These are phyloP conservation scores for Semotilus atromaculatus DNA, from an alignment of 2,797 vertebrate species.

Conservation along the genomic window DNA sequence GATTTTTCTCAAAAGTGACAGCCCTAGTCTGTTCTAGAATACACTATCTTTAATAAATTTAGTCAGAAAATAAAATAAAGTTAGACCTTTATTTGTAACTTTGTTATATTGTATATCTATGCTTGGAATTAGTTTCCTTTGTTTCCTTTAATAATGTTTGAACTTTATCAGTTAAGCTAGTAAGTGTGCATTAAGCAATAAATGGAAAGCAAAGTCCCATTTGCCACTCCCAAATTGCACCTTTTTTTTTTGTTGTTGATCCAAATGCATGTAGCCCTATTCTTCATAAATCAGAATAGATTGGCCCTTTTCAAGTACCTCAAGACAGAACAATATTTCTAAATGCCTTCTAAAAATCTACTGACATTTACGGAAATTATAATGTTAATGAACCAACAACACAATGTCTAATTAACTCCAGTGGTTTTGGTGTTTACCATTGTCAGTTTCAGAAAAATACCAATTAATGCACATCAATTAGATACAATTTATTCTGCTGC, in stretches of 20 bases:
- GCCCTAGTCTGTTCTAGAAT: too few species aligned
- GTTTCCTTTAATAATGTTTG: too few species aligned
- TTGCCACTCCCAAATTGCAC: not conserved
- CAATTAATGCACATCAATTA: not conserved
- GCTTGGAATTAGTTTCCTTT: too few species aligned
- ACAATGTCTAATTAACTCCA: not conserved
- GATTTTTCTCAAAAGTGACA: too few species aligned
- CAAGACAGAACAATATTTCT: not conserved
- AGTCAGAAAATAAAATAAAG: too few species aligned
- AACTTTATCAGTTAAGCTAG: too few species aligned
- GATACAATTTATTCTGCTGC: not conserved
- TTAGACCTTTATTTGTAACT: too few species aligned
- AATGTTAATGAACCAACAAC: not conserved
- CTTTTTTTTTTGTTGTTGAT: not conserved
- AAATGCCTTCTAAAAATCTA: not conserved
- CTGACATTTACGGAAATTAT: too few species aligned
- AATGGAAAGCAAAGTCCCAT: not conserved
- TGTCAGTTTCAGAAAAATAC: not conserved
- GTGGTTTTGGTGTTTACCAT: not conserved
- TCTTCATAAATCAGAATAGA: conserved; percentile 15
- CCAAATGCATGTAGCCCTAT: not conserved
- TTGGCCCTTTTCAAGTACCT: not conserved
- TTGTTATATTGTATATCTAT: too few species aligned
- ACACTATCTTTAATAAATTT: too few species aligned
- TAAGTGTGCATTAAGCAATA: too few species aligned